Percentiles rank a stretch among this genome's conserved stretches.
Evolutionary conservation across 2,888 invertebrate species (phyloP).

Genomic region (Habroteleia sp.): DNA sequence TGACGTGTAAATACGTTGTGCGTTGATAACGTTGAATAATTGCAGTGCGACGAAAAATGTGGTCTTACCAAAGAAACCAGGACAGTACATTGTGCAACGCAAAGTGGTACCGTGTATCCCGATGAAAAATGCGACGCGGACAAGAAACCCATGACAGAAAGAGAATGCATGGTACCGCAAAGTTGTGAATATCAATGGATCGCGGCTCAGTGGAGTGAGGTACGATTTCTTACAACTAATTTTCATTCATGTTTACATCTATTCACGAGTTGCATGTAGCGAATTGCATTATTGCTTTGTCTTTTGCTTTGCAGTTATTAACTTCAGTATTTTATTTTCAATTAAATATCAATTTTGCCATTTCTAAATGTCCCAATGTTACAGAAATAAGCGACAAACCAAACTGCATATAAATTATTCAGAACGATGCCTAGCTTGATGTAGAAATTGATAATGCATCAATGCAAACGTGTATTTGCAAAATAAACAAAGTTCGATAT

Average conservation of each 20-base stretch:
- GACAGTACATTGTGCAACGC: conserved; percentile 87
- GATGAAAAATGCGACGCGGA: conserved; percentile 87
- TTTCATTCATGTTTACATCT: conserved; percentile 22
- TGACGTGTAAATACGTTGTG: conserved; percentile 8
- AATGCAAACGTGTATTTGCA: too few relatives aligned
- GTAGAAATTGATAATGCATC: too few relatives aligned
- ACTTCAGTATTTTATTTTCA: too few relatives aligned
- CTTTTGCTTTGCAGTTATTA: too few relatives aligned
- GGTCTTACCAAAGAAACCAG: conserved; percentile 89
- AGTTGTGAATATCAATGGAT: conserved; percentile 93
- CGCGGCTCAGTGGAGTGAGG: conserved; percentile 95
- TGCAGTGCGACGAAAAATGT: conserved; percentile 89
- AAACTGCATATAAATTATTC: too few relatives aligned
- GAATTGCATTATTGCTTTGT: too few relatives aligned
- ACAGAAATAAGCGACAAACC: too few relatives aligned
- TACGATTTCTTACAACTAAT: conserved; percentile 77
- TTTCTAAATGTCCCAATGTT: too few relatives aligned
- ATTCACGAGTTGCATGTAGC: too few relatives aligned
- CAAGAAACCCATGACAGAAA: conserved; percentile 84
- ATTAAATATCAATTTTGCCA: too few relatives aligned
- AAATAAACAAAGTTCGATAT: too few relatives aligned
- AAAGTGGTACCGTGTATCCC: conserved; percentile 85
- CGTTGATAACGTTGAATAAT: conserved; percentile 53
- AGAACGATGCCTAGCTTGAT: too few relatives aligned
- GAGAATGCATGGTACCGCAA: conserved; percentile 85